Evolutionary conservation across 2,797 vertebrate genomes (phyloP).

Genomic region (Choloepus didactylus): DNA sequence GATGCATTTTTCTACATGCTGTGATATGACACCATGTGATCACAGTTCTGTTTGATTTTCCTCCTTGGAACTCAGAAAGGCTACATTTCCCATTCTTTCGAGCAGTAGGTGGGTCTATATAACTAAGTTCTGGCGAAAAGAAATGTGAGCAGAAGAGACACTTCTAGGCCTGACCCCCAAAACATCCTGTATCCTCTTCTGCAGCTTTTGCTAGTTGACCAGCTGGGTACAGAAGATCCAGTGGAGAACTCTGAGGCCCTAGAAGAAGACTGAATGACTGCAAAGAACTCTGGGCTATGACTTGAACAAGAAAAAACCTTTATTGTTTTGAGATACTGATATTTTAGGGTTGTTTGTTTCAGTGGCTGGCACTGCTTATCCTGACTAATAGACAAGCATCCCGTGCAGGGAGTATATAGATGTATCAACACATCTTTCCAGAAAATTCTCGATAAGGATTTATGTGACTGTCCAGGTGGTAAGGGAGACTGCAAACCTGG

Average conservation of each 20-base stretch:
- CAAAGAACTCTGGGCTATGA: not conserved
- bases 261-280: not conserved
- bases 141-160: not conserved
- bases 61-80: not conserved
- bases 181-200: not conserved
- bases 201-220: not conserved
- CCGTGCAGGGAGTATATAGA: not conserved
- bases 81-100: not conserved
- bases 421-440: conserved; percentile 31
- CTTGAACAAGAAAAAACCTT: conserved; percentile 30
- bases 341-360: not conserved
- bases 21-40: not conserved
- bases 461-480: not conserved
- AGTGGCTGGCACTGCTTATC: not conserved
- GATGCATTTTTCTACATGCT: not conserved
- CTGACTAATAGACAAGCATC: not conserved
- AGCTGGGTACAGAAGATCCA: not conserved
- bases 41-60: not conserved
- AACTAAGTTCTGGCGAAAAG: not conserved
- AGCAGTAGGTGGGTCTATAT: not conserved
- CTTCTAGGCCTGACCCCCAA: not conserved
- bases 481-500: conserved; percentile 21
- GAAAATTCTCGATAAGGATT: not conserved
- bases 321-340: not conserved
- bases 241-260: not conserved